phyloP scores from a whole-genome alignment of 2,113 vertebrate species.

The Scalopus aquaticus region DNA sequence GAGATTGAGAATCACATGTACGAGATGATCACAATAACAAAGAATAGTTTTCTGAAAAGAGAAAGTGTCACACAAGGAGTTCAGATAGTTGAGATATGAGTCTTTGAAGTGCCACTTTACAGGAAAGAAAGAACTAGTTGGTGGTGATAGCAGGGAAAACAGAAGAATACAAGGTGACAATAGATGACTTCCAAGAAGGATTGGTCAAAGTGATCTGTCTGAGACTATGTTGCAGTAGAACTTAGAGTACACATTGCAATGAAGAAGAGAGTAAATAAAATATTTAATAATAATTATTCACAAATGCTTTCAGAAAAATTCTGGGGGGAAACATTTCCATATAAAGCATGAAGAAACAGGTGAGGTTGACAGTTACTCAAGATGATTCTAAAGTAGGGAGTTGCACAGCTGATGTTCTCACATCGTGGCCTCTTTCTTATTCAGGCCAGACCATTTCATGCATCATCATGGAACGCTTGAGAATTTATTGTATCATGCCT shows the following conservation, averaged over 20 bases:
- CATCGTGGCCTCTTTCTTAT: neutral
- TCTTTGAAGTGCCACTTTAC: neutral
- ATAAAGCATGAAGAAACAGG: neutral
- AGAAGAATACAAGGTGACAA: neutral
- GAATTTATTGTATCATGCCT: too few species aligned
- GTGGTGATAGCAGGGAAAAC: neutral
- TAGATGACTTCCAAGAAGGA: neutral
- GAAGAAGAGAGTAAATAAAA: neutral
- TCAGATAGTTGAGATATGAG: neutral
- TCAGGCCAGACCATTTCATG: too few species aligned
- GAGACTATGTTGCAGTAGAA: neutral
- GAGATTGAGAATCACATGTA: neutral
- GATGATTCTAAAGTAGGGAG: neutral
- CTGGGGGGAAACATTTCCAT: neutral
- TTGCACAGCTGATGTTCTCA: neutral
- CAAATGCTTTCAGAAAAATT: constrained; percentile 30
- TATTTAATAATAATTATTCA: constrained; percentile 9
- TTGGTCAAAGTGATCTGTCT: neutral
- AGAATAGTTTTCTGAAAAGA: neutral
- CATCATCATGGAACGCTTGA: too few species aligned
- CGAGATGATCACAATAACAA: neutral
- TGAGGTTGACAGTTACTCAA: neutral
- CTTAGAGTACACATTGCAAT: neutral
- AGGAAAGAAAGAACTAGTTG: neutral
- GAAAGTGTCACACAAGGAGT: neutral